These are phyloP conservation scores for Anoplopoma fimbria DNA, from an alignment of 2,113 vertebrate genomes.

Conservation along the genomic window DNA sequence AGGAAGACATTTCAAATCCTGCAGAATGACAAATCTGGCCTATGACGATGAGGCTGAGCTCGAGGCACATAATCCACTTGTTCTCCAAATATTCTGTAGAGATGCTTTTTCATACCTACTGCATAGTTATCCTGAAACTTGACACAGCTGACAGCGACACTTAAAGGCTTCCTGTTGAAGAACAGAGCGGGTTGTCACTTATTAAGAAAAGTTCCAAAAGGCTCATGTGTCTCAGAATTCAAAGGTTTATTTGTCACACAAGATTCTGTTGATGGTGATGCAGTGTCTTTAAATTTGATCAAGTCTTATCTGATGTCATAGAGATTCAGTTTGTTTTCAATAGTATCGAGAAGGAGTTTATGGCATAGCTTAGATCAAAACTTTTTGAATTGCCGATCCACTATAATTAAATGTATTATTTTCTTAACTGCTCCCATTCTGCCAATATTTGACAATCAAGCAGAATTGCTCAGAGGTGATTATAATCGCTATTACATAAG, in stretches of 20 bases:
- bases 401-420: background rate
- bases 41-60: slow-evolving; percentile 49
- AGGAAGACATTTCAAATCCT: slow-evolving; percentile 63
- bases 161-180: slow-evolving; percentile 13
- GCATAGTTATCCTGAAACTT: slow-evolving; percentile 32
- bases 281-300: background rate
- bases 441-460: background rate
- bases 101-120: slow-evolving; percentile 32
- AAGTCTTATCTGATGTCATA: background rate
- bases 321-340: background rate
- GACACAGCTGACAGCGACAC: slow-evolving; percentile 17
- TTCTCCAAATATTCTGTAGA: slow-evolving; percentile 56
- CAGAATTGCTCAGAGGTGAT: background rate
- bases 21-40: slow-evolving; percentile 57
- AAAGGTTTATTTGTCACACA: slow-evolving; percentile 15
- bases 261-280: background rate
- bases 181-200: slow-evolving; percentile 21
- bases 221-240: slow-evolving; percentile 9
- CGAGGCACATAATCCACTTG: slow-evolving; percentile 60
- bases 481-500: background rate
- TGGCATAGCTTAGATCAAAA: background rate
- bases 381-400: background rate
- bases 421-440: background rate
- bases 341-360: background rate
- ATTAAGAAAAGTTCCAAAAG: slow-evolving; percentile 25